These are phyloP conservation scores for Heliconius charithonia DNA, from an alignment of 2,888 invertebrate genomes.

Conservation along the genomic window DNA sequence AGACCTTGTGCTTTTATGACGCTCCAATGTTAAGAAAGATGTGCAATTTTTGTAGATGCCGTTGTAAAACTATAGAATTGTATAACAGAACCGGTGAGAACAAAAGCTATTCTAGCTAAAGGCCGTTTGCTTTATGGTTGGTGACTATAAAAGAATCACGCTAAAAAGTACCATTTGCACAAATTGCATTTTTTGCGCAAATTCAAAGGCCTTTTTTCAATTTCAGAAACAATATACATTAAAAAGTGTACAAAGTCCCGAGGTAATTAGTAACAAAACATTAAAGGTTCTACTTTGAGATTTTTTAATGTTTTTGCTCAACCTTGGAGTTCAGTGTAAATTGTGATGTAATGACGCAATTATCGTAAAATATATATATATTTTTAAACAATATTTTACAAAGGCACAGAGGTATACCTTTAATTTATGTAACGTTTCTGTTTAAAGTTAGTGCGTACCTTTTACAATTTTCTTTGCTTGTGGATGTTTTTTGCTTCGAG, in stretches of 20 bases:
- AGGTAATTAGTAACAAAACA: constrained; percentile 50
- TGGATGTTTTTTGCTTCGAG: background rate
- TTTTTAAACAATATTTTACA: background rate
- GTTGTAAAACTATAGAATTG: constrained; percentile 56
- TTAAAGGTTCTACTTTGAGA: constrained; percentile 27
- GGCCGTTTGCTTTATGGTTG: constrained; percentile 59
- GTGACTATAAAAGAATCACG: constrained; percentile 54
- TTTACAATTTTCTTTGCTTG: background rate
- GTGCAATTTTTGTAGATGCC: constrained; percentile 64
- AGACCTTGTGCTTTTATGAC: constrained; percentile 48
- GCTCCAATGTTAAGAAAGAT: constrained; percentile 60
- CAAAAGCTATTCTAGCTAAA: constrained; percentile 59
- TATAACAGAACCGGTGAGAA: constrained; percentile 51
- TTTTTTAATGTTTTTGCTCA: constrained; percentile 43
- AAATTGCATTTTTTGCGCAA: constrained; percentile 67
- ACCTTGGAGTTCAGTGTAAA: constrained; percentile 40
- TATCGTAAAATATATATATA: constrained; percentile 9
- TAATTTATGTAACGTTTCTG: no score
- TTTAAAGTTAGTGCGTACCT: background rate
- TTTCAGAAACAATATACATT: constrained; percentile 38
- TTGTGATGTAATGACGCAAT: constrained; percentile 34
- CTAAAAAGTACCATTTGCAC: constrained; percentile 73
- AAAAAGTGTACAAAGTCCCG: constrained; percentile 61
- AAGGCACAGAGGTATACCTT: background rate
- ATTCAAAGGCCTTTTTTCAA: constrained; percentile 53